A percentile compares a stretch with the other conserved stretches of the same genome.
These are phyloP conservation scores for Falco concolor DNA, from an alignment of 2,797 vertebrate species.

Conservation along the genomic window DNA sequence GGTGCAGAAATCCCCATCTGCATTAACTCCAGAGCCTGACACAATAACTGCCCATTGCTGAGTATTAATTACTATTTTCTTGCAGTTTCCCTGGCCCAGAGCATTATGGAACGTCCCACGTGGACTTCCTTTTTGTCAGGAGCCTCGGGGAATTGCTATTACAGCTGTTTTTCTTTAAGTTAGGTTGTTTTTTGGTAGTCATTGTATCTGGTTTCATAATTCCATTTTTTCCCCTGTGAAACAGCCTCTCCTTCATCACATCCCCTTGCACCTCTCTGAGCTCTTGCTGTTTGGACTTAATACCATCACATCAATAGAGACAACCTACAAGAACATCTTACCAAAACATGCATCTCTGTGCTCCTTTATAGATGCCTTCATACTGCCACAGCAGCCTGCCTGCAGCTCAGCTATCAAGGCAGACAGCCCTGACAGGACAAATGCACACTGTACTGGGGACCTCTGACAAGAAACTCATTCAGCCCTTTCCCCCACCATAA, in stretches of 20 bases:
- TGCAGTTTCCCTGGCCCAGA: neutral
- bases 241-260: neutral
- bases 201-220: neutral
- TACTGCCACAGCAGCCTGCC: neutral
- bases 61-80: neutral
- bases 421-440: neutral
- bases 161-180: neutral
- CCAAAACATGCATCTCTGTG: rapidly evolving
- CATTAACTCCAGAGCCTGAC: neutral
- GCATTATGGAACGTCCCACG: neutral
- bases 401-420: neutral
- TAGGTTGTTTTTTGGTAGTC: neutral
- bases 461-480: neutral
- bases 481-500: neutral
- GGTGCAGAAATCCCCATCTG: neutral
- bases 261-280: neutral
- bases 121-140: neutral
- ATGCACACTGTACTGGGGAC: too few relatives aligned
- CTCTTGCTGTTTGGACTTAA: neutral
- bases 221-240: neutral
- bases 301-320: neutral
- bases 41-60: neutral
- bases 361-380: neutral
- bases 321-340: neutral
- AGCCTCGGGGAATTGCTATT: neutral